Conservation (phyloP, 2,888 invertebrate species). For the Deroplatys truncata region DNA sequence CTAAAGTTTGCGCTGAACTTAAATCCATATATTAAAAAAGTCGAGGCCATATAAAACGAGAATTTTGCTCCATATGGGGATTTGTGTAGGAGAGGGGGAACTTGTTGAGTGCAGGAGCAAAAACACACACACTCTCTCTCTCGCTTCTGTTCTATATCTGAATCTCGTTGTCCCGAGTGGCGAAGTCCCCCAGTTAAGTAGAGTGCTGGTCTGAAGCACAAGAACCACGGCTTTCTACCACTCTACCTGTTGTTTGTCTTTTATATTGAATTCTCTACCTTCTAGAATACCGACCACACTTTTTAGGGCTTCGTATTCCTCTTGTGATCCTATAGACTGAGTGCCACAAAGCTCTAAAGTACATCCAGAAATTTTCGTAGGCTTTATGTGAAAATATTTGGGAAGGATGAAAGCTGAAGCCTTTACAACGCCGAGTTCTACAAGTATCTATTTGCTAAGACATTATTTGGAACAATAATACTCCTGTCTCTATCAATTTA, state of each 20-base stretch:
- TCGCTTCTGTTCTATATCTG: not conserved
- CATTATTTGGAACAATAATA: too few species aligned
- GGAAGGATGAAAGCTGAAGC: too few species aligned
- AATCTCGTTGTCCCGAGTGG: not conserved
- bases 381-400: too few species aligned
- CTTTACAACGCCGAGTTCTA: too few species aligned
- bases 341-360: not conserved
- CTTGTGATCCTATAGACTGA: not conserved
- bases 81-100: not conserved
- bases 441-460: too few species aligned
- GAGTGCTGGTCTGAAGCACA: not conserved
- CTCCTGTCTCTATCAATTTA: too few species aligned
- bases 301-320: not conserved
- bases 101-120: not conserved
- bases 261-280: not conserved
- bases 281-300: not conserved
- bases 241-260: not conserved
- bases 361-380: too few species aligned
- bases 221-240: not conserved
- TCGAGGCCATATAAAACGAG: not conserved
- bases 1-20: not conserved
- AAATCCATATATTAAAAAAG: not conserved
- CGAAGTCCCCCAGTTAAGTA: not conserved
- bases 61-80: not conserved
- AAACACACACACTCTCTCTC: not conserved